Evolutionary conservation across 2,797 vertebrate species (phyloP).

Genomic region (Platyrinchus mystaceus): DNA sequence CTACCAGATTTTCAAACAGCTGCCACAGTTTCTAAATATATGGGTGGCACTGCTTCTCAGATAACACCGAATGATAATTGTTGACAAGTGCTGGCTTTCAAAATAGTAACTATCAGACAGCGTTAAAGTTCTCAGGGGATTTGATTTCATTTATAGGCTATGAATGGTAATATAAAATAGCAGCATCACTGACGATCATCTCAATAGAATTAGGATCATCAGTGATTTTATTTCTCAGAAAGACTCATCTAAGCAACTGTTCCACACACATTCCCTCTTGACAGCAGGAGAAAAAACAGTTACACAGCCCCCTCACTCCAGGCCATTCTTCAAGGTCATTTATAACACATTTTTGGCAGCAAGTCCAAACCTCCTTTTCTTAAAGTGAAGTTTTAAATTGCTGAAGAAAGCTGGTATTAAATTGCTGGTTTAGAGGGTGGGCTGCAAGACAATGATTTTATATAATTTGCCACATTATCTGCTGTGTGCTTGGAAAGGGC

Average conservation of each 20-base stretch:
- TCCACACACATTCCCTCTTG: not conserved
- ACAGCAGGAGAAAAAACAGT: not conserved
- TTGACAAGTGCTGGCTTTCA: conserved; percentile 2
- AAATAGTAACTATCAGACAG: conserved; percentile 13
- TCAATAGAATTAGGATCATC: not conserved
- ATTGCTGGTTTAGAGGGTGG: not conserved
- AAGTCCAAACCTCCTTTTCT: not conserved
- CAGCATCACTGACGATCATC: not conserved
- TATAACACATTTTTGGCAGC: conserved; percentile 2
- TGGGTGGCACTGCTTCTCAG: not conserved
- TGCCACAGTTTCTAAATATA: conserved; percentile 52
- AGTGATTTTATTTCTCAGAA: not conserved
- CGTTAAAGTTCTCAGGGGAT: not conserved
- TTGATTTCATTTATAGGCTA: not conserved
- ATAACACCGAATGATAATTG: not conserved
- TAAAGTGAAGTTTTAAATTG: not conserved
- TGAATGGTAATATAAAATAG: not conserved
- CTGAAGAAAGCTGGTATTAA: not conserved
- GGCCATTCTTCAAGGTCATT: not conserved
- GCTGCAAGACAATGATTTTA: not conserved
- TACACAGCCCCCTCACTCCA: not conserved
- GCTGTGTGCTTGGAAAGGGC: not conserved
- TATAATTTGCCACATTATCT: not conserved
- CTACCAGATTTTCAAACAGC: conserved; percentile 16
- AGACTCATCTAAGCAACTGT: not conserved